Evolutionary conservation across 1,140 invertebrate species (phyloP).

Genomic region (Lasaia peninsularis): DNA sequence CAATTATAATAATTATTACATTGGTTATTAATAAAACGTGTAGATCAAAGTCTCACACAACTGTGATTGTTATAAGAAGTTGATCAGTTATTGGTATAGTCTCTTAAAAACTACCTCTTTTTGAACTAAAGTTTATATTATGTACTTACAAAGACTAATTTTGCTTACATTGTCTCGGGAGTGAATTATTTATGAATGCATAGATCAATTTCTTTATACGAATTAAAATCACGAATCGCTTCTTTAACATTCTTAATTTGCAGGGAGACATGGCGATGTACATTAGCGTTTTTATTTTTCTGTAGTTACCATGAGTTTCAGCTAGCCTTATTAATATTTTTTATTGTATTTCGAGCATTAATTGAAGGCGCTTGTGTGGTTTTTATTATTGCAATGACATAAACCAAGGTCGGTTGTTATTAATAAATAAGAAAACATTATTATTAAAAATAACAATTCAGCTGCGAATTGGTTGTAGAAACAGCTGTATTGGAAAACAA

Average conservation of each 20-base stretch:
- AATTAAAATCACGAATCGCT: conserved; percentile 33
- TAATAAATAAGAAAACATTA: no score
- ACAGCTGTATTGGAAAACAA: neutral
- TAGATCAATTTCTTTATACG: conserved; percentile 20
- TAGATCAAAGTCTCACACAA: conserved; percentile 22
- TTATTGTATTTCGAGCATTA: conserved; percentile 48
- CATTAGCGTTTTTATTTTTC: conserved; percentile 60
- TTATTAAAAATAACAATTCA: no score
- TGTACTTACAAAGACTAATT: conserved; percentile 2
- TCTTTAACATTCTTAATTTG: conserved; percentile 33
- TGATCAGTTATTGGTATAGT: conserved; percentile 28
- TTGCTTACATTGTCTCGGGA: conserved; percentile 14
- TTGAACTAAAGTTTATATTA: conserved; percentile 28
- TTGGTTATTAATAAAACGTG: conserved; percentile 9
- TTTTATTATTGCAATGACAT: conserved; percentile 6
- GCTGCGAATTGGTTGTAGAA: no score
- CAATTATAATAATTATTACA: neutral
- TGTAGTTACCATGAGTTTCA: conserved; percentile 75
- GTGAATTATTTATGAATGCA: conserved; percentile 25
- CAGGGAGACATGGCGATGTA: conserved; percentile 67
- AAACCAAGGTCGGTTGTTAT: neutral
- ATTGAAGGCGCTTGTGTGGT: conserved; percentile 51
- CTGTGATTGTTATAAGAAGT: conserved; percentile 28
- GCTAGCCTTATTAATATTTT: conserved; percentile 68
- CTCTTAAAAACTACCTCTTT: conserved; percentile 38